phyloP scores from a whole-genome alignment of 92 coral and sea anemone genomes.

The Montipora capitata region DNA sequence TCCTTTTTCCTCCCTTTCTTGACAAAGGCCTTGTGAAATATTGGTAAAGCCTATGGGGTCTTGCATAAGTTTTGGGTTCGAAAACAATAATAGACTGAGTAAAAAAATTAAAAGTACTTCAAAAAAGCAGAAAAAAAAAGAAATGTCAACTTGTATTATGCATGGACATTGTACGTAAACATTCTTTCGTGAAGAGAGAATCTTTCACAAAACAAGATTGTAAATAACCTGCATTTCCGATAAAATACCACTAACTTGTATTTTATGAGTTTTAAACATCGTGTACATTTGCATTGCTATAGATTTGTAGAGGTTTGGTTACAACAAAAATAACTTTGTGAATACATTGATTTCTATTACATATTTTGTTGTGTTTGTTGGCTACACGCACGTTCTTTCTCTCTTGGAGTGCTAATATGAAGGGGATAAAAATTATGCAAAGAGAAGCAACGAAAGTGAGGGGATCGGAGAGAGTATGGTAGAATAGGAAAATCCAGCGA shows the following conservation, averaged over 20 bases:
- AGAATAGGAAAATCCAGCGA: too few relatives aligned
- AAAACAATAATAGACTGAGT: neutral
- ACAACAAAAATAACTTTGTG: slow-evolving; percentile 78
- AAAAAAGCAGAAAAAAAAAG: neutral
- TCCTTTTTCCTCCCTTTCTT: slow-evolving; percentile 43
- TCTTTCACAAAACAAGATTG: slow-evolving; percentile 38
- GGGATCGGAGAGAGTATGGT: too few relatives aligned
- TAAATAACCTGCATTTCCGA: slow-evolving; percentile 46
- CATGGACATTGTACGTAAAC: slow-evolving; percentile 37
- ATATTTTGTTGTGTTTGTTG: neutral
- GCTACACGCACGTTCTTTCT: too few relatives aligned
- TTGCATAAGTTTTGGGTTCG: slow-evolving; percentile 13
- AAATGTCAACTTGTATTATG: neutral
- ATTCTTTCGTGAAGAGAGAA: slow-evolving; percentile 40
- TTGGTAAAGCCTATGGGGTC: slow-evolving; percentile 1
- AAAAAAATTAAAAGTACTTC: neutral
- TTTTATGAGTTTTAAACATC: slow-evolving; percentile 70
- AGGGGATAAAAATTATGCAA: too few relatives aligned
- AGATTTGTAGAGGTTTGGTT: slow-evolving; percentile 89
- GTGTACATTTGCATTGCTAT: slow-evolving; percentile 78
- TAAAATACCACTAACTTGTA: slow-evolving; percentile 27
- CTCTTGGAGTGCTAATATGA: too few relatives aligned
- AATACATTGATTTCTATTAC: slow-evolving; percentile 78
- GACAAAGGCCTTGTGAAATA: slow-evolving; percentile 32
- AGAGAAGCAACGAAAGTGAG: too few relatives aligned